Evolutionary conservation across 2,888 invertebrate genomes (phyloP).

Genomic region (Leucania comma): DNA sequence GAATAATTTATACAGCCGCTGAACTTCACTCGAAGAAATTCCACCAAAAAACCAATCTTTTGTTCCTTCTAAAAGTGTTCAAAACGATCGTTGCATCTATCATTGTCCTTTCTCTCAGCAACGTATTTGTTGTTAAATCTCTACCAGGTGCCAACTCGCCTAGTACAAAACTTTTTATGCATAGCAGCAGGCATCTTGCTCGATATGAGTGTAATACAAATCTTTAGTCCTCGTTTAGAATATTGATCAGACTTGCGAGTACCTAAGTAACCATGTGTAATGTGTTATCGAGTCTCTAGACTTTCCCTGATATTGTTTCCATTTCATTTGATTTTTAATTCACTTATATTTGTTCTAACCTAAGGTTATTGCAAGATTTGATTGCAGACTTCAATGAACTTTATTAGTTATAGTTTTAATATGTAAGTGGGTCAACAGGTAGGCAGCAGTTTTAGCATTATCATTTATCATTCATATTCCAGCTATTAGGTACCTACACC

Average conservation of each 20-base stretch:
- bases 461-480: conserved; percentile 50
- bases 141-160: conserved; percentile 20
- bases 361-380: conserved; percentile 19
- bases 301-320: conserved; percentile 69
- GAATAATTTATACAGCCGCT: no score
- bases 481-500: conserved; percentile 25
- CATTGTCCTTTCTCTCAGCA: background rate
- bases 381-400: conserved; percentile 16
- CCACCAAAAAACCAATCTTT: background rate
- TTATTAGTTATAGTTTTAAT: conserved; percentile 31
- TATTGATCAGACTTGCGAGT: conserved; percentile 60
- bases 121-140: conserved; percentile 15
- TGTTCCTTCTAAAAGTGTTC: background rate
- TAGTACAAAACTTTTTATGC: conserved; percentile 29
- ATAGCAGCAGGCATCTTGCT: conserved; percentile 27
- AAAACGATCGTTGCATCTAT: background rate
- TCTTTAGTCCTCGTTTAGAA: conserved; percentile 62
- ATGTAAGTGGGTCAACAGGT: conserved; percentile 58
- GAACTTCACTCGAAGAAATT: no score
- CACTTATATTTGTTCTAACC: background rate
- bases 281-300: conserved; percentile 61
- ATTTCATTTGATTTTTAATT: conserved; percentile 34
- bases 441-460: conserved; percentile 43
- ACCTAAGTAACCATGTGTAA: conserved; percentile 33
- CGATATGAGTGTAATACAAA: conserved; percentile 60